Evolutionary conservation across 2,113 vertebrate species (phyloP).

Genomic region (Kobus ellipsiprymnus): DNA sequence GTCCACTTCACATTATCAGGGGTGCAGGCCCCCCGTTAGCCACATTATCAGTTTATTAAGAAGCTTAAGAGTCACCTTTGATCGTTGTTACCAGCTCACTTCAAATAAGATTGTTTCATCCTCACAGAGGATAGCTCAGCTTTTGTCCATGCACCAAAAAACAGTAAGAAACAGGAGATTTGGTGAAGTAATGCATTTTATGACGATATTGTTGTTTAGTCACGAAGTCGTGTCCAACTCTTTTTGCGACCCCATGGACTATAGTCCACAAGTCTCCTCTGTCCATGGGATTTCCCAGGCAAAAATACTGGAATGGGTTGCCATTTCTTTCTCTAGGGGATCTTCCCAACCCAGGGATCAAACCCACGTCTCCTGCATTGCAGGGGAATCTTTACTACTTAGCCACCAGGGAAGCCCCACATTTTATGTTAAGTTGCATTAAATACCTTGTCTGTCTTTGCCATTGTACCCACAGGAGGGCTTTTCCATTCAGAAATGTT

Average conservation of each 20-base stretch:
- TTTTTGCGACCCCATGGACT: not conserved
- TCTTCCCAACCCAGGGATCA: not conserved
- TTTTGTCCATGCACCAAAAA: not conserved
- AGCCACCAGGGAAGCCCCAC: not conserved
- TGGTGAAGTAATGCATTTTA: not conserved
- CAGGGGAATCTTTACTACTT: not conserved
- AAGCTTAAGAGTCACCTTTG: not conserved
- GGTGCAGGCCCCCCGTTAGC: not conserved
- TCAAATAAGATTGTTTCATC: not conserved
- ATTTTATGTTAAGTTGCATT: not conserved
- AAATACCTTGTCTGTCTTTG: not conserved
- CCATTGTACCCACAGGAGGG: not conserved
- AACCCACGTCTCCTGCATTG: not conserved
- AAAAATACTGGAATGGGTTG: not conserved
- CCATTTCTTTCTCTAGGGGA: not conserved
- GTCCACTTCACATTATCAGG: not conserved
- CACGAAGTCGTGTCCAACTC: not conserved
- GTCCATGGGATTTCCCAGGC: not conserved
- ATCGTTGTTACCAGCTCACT: not conserved
- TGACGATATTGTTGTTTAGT: not conserved
- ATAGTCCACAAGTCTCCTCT: not conserved
- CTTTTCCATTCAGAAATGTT: not conserved
- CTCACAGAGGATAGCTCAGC: not conserved
- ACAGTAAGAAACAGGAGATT: not conserved
- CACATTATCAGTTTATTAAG: not conserved